Evolutionary conservation across 1,140 invertebrate genomes (phyloP), one percentile per base, ranked within the genome.

Genomic region (Caenorhabditis tropicalis): DNA sequence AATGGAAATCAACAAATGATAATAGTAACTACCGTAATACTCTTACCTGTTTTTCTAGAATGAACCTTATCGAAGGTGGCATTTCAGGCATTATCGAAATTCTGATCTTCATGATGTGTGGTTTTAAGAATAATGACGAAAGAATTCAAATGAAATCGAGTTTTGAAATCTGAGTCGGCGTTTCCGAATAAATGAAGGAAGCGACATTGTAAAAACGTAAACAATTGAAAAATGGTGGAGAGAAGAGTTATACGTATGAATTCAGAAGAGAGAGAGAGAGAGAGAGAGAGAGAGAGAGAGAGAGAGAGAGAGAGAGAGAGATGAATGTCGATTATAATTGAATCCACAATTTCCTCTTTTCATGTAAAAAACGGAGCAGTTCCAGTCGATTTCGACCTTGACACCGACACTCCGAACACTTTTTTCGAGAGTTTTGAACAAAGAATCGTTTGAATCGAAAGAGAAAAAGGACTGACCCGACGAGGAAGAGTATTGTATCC

Each of bases 191-290:
- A n/a, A 29, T 58, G 53, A 43, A 74, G n/a, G n/a, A 74, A 43
- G 36, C 65, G 65, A 74, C 65, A 74, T 74, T 74, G 65, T 36
- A 74, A 74, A 74, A 74, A 74, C 65, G 65, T 74, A 74, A 74
- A 74, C 65, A 74, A 65, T 65, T 24, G 58, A 46, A 74, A 56
- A 9, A 74, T 33, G 43, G 65, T 33, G 4, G 33, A n/a, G 60
- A 27, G 16, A n/a, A n/a, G n/a, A n/a, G n/a, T n/a, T 6, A 10
- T 29, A 29, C 27, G 15, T 74, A 24, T 24, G 65, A 43, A 74
- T 74, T 74, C 36, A 74, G 43, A 43, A 19, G 7, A 24, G 39
- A 43, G 12, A 43, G 39, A 43, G 39, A 43, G 5, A 43, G n/a
- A 43, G 39, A 43, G 39, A 12, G 12, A 43, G 5, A 43, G 39